These are phyloP conservation scores for Nyleta sp. DNA, from an alignment of 2,888 invertebrate genomes.

Conservation along the genomic window DNA sequence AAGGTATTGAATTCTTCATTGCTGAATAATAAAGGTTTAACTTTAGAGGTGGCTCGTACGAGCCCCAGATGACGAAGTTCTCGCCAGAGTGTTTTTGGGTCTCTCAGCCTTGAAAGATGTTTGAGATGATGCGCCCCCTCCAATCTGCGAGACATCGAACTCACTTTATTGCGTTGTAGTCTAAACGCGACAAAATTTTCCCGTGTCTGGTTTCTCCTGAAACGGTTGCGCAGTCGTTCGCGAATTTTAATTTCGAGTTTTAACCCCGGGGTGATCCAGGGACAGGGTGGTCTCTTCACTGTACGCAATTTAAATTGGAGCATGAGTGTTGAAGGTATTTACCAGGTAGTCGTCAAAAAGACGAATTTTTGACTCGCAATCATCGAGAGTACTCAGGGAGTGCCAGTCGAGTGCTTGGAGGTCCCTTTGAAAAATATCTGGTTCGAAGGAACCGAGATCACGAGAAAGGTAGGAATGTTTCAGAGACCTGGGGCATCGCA, in stretches of 20 bases:
- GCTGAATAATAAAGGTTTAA: background rate
- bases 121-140: background rate
- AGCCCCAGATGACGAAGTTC: background rate
- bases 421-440: background rate
- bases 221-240: background rate
- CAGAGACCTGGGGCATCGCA: background rate
- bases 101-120: background rate
- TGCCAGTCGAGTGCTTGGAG: background rate
- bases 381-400: background rate
- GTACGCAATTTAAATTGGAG: background rate
- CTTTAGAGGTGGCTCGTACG: background rate
- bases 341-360: background rate
- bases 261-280: background rate
- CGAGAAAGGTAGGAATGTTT: background rate
- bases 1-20: background rate
- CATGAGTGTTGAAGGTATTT: background rate
- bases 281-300: slow-evolving; percentile 1
- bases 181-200: background rate
- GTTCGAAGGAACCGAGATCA: background rate
- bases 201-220: background rate
- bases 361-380: background rate
- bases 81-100: background rate
- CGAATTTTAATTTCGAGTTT: background rate
- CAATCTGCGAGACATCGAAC: background rate
- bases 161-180: background rate